phyloP scores from a whole-genome alignment of 2,113 vertebrate species.

The Ceyx cyanopectus region DNA sequence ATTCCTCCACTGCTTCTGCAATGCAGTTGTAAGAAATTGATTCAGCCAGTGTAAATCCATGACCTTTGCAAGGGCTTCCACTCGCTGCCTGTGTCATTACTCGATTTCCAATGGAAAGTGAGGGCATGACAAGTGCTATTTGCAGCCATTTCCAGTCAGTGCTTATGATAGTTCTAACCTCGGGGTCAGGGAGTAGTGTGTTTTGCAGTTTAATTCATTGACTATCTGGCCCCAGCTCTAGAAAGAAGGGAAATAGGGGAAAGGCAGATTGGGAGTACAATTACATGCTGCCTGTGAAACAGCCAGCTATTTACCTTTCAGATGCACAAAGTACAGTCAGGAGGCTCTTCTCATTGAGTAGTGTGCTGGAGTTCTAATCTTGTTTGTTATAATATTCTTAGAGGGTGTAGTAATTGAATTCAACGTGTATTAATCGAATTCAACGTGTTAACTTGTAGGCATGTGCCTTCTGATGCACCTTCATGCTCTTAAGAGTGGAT shows the following conservation, averaged over 20 bases:
- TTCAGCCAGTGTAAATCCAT: background rate
- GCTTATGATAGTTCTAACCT: constrained; percentile 36
- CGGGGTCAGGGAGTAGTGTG: background rate
- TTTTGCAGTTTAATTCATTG: constrained; percentile 33
- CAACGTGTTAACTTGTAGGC: background rate
- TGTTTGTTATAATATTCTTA: background rate
- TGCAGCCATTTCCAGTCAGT: constrained; percentile 34
- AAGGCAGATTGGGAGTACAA: background rate
- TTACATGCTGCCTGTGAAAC: background rate
- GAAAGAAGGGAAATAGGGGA: background rate
- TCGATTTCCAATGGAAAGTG: constrained; percentile 55
- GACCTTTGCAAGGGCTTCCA: background rate
- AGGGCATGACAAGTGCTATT: constrained; percentile 15
- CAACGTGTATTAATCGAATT: background rate
- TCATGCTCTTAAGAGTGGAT: background rate
- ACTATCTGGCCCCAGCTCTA: background rate
- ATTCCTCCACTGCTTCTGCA: background rate
- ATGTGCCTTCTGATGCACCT: background rate
- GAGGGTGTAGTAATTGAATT: background rate
- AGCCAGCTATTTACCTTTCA: background rate
- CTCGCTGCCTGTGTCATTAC: constrained; percentile 17
- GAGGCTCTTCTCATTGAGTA: background rate
- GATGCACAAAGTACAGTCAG: background rate
- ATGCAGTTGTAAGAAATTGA: background rate
- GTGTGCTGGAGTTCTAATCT: background rate